Base-by-base conservation (phyloP, 2,113 vertebrate species). In the Callaeas wilsoni region DNA sequence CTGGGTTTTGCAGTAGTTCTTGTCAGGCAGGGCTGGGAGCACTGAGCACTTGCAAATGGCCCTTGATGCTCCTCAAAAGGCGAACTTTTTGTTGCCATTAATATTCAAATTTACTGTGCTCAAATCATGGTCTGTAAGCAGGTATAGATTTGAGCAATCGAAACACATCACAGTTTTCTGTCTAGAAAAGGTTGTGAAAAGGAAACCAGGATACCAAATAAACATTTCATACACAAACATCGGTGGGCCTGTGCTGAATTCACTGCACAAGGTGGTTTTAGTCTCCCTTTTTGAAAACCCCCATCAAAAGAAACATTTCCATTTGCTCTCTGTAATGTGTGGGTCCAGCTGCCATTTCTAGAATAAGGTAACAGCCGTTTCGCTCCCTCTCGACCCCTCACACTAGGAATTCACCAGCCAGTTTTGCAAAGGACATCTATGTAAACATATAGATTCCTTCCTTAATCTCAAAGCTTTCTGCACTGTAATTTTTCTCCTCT, bases 361-460 rank as follows among this genome's bases (percentile, higher is more conserved):
- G 33, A 76, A 52, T 32, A 57, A 62, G 5, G 12, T 30, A 46
- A 41, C 9, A 57, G 23, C 25, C 7, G 29, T 44, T 82, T 73
- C 11, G 4, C 14, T 63, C 12, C 35, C 16, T 81, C 8, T 47
- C 0, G 0, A 46, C 41, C 7, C 41, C 22, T 41, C 22, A 41
- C 14, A 39, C 13, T 4, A 41, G 19, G 18, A 62, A 41, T 49
- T 55, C 55, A 69, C 13, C 46, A 52, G 50, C 16, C 50, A 13
- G 9, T 74, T 50, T 64, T 20, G 46, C 25, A 50, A 39, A 74
- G 33, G 10, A 62, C 21, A 75, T 4, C 23, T 3, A 22, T 11
- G 7, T 13, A 64, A 41, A 50, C 5, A 52, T 3, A 56, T 2
- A 16, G 14, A 49, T 52, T 63, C 53, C 37, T 50, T 12, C 13